Evolutionary conservation across 2,113 vertebrate genomes (phyloP).

Genomic region (Dipodomys ordii): DNA sequence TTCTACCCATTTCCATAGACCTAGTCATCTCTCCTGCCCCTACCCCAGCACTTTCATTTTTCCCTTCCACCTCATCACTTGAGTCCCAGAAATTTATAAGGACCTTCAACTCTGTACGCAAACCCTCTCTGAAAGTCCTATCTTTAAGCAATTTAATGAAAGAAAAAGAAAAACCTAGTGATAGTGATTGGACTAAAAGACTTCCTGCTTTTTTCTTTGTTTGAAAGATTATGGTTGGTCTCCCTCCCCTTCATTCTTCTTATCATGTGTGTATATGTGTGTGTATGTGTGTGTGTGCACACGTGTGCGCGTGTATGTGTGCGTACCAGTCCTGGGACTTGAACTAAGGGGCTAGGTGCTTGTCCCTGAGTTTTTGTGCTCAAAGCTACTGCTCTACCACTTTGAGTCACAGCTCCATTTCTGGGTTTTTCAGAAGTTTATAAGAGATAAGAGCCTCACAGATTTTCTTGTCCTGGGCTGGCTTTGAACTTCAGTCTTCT

Average conservation of each 20-base stretch:
- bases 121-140: background rate
- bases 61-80: background rate
- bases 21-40: background rate
- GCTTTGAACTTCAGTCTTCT: no score
- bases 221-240: background rate
- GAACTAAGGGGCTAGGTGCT: no score
- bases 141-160: constrained; percentile 38
- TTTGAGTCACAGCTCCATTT: no score
- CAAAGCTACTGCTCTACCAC: no score
- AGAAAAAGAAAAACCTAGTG: background rate
- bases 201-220: background rate
- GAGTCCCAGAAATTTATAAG: background rate
- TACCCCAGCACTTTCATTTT: rapidly evolving
- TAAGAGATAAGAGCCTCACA: no score
- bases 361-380: no score
- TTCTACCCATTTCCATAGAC: background rate
- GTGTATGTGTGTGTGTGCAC: background rate
- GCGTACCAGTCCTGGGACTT: no score
- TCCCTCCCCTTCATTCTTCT: background rate
- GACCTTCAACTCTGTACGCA: background rate
- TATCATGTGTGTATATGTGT: background rate
- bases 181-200: background rate
- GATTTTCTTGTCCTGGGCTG: no score
- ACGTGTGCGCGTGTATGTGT: background rate
- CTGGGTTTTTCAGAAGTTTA: no score